Evolutionary conservation across 2,113 vertebrate genomes (phyloP), one percentile per base, ranked within the genome.

Genomic region (Isichthys henryi): DNA sequence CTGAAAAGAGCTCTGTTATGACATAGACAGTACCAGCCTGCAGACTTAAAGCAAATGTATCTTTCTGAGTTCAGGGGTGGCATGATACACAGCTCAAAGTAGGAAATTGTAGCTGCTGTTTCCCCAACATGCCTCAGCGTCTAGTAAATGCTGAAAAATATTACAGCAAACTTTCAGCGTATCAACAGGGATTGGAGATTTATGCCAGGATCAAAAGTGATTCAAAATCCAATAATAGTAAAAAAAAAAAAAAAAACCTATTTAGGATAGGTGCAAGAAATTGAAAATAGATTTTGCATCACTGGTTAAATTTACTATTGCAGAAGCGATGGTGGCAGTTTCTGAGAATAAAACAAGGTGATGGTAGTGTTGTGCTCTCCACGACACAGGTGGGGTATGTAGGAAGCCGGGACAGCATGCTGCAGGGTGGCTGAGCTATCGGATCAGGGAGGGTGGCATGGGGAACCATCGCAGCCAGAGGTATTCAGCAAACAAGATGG

Each of bases 1-100:
- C 88, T 86, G 87, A 56, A 91, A 93, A 93, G 94, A 91, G 90
- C 90, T 93, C 92, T 86, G 92, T 94, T 94, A 94, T 90, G 87
- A 90, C 90, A 84, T 87, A 93, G 77, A 74, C 58, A 45, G 84
- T 92, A 93, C 94, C 91, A 92, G 84, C 84, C 91, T 92, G 88
- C 92, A 92, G 93, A 94, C 89, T 50, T 35, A 87, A 90, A 58
- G 50, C 62, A 87, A 87, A 88, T 90, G 84, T n/a, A 90, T 90
- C 90, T 53, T 77, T 88, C 90, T 62, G 87, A 90, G 82, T 87
- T 90, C 77, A 85, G 48, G 86, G 35, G 13, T 45, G 82, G 1
- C 27, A 35, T 93, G 93, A 93, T 88, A 90, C 93, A 94, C 91
- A 91, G 84, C 56, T 52, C 86, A 43, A 88, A 89, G 85, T 88